phyloP scores from a whole-genome alignment of 2,797 vertebrate species.

The Holocentrus rufus region DNA sequence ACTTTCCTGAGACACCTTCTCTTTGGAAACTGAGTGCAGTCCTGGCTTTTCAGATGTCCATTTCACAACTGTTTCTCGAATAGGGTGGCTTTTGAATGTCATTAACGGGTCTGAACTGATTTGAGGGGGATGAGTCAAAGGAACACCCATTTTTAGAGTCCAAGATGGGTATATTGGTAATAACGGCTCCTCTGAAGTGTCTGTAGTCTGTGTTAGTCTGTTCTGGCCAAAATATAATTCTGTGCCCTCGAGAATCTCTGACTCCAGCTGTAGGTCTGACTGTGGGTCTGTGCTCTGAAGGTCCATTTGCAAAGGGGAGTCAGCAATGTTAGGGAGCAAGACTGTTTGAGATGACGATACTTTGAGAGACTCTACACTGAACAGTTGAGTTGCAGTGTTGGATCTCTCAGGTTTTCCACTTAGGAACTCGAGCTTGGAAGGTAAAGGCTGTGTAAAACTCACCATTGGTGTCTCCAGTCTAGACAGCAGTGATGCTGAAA shows the following conservation, averaged over 20 bases:
- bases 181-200: neutral
- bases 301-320: conserved; percentile 4
- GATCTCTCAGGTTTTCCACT: conserved; percentile 10
- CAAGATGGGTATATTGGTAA: neutral
- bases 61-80: neutral
- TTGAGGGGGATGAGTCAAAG: conserved; percentile 9
- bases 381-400: neutral
- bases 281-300: neutral
- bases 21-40: neutral
- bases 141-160: neutral
- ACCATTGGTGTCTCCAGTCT: neutral
- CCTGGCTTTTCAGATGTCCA: neutral
- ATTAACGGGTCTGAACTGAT: neutral
- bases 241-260: neutral
- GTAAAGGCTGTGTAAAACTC: conserved; percentile 26
- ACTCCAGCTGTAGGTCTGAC: neutral
- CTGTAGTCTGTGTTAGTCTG: neutral
- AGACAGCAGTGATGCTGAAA: neutral
- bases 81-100: neutral
- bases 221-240: neutral
- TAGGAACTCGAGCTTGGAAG: neutral
- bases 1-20: neutral
- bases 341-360: neutral
- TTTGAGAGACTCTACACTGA: conserved; percentile 1
- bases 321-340: neutral